Evolutionary conservation across 1,140 invertebrate genomes (phyloP).

Genomic region (Maniola jurtina): DNA sequence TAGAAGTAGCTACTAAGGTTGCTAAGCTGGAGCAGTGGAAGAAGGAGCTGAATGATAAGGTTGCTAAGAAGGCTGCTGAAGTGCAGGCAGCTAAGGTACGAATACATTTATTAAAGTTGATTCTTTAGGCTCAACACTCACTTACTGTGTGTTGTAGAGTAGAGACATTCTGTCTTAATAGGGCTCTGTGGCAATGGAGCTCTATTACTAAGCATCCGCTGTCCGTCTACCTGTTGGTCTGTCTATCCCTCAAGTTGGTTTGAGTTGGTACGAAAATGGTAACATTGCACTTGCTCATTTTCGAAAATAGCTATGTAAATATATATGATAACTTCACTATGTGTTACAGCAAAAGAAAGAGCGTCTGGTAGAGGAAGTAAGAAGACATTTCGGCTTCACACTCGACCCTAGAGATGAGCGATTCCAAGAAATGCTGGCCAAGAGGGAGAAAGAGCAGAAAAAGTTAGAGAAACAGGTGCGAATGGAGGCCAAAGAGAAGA

Average conservation of each 20-base stretch:
- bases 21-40: constrained; percentile 83
- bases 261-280: too few species aligned
- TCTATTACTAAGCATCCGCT: too few species aligned
- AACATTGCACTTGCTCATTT: too few species aligned
- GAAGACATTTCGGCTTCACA: constrained; percentile 90
- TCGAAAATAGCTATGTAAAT: not conserved
- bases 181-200: too few species aligned
- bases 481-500: constrained; percentile 83
- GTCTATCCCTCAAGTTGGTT: too few species aligned
- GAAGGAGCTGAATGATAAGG: constrained; percentile 80
- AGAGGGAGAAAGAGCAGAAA: constrained; percentile 91
- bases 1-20: constrained; percentile 80
- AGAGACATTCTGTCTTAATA: too few species aligned
- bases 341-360: constrained; percentile 83
- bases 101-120: not conserved
- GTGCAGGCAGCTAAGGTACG: constrained; percentile 80
- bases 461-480: constrained; percentile 86
- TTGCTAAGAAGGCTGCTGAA: constrained; percentile 82
- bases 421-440: constrained; percentile 89
- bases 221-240: too few species aligned
- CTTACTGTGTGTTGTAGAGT: too few species aligned
- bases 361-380: constrained; percentile 90
- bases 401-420: constrained; percentile 89
- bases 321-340: not conserved
- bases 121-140: too few species aligned